phyloP scores from a whole-genome alignment of 2,797 vertebrate genomes.

The Brachymystax lenok region DNA sequence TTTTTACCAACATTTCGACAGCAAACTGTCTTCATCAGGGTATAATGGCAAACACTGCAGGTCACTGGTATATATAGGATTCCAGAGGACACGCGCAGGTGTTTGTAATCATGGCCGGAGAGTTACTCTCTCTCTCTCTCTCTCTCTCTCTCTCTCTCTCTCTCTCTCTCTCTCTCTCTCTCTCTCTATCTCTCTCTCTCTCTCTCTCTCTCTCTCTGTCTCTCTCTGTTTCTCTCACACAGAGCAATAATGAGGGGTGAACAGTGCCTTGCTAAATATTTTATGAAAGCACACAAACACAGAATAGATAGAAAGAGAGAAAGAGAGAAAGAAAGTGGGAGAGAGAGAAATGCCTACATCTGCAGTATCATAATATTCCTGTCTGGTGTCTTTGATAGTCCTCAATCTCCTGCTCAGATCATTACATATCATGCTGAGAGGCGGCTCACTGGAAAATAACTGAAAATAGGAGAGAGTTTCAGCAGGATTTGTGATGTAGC shows the following conservation, averaged over 20 bases:
- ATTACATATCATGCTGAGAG: not conserved
- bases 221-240: not conserved
- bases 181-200: not conserved
- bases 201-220: not conserved
- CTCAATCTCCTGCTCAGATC: conserved; percentile 2
- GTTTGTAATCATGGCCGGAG: no score
- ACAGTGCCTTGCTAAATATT: not conserved
- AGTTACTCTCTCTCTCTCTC: not conserved
- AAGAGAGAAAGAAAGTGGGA: no score
- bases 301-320: not conserved
- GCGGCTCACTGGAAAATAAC: not conserved
- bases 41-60: no score
- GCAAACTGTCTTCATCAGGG: no score
- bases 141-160: not conserved
- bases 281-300: not conserved
- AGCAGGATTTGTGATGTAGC: not conserved
- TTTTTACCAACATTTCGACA: no score
- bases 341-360: not conserved
- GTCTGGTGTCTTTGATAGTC: not conserved
- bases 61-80: no score
- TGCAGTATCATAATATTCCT: not conserved
- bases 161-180: not conserved
- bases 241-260: not conserved
- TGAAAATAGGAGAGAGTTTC: not conserved
- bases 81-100: no score